A percentile compares a stretch with the other conserved stretches of the same genome.
Conservation (phyloP, 2,113 vertebrate genomes). For the Xiphophorus maculatus region DNA sequence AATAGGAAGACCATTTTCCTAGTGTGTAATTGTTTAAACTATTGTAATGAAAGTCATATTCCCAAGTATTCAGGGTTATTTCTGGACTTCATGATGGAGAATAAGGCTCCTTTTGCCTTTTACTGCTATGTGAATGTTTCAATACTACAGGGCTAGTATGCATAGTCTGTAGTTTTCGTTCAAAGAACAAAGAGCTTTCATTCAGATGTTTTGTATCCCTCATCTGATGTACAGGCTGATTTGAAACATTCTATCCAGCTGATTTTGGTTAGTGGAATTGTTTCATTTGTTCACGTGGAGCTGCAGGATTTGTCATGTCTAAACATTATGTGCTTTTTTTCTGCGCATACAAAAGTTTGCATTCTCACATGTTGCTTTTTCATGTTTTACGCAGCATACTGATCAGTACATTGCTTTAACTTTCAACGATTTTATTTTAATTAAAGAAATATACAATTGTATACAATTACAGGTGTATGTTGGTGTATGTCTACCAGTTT, state of each 20-base stretch:
- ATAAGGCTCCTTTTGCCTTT: not conserved
- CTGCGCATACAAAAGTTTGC: conserved; percentile 7
- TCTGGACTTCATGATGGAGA: not conserved
- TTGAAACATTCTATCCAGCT: not conserved
- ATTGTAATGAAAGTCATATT: not conserved
- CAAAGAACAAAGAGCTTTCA: not conserved
- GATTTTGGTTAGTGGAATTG: not conserved
- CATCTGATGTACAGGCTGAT: not conserved
- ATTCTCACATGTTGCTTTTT: not conserved
- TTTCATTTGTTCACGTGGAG: not conserved
- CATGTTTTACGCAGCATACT: not conserved
- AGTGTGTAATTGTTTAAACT: not conserved
- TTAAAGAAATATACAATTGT: no score
- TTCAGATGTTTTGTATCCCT: not conserved
- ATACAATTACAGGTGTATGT: no score
- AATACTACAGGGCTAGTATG: not conserved
- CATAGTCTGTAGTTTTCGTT: not conserved
- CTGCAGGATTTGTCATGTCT: not conserved
- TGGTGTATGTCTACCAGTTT: no score
- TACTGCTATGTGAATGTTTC: not conserved
- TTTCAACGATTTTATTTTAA: no score
- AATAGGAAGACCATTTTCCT: not conserved
- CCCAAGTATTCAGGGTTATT: not conserved
- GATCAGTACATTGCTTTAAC: no score
- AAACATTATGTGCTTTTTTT: not conserved